Base-by-base conservation (phyloP, 2,888 invertebrate genomes). In the Dolichopus griseipennis region DNA sequence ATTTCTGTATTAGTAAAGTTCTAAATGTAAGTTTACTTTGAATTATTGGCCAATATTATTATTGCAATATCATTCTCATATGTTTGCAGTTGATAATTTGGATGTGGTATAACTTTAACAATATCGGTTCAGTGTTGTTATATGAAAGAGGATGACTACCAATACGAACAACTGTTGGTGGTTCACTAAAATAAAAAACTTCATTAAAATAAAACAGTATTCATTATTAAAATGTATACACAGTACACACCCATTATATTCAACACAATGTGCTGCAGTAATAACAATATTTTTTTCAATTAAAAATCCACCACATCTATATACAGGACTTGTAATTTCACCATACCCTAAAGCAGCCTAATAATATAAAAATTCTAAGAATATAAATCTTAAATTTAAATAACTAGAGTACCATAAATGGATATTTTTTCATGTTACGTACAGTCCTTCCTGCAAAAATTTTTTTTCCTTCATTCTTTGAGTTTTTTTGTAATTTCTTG, bases 251-350 rank as follows among this genome's bases (percentile, higher is more conserved):
- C 72, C 72, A 18, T 69, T 68, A 21, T 72, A 22, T 15, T 20
- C 69, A 27, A 70, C 65, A 67, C 72, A 72, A 67, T 72, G 72
- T 21, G 72, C 72, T 1, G 70, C 72, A 43, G 72, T 72, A 67
- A 72, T 27, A 20, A 69, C 72, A 34, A 68, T 71, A 61, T 64
- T 66, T 15, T 64, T 41, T 3, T 70, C 64, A 61, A 72, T 68
- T 52, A 72, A 37, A 2, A 71, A 71, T 63, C 72, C 70, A 12
- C 72, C 72, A 64, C 72, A 72, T 62, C 71, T 68, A 61, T 20
- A 61, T 21, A 21, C 37, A 37, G 27, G 2, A 27, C 5, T 27
- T 4, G 2, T 27, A 4, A 27, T 27, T 4, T 27, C 27, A 4
- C 27, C 27, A 27, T 27, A 27, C 2, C 27, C 27, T 5, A 27